Percentiles rank a stretch among this genome's conserved stretches.
phyloP scores from a whole-genome alignment of 2,113 vertebrate species.

The Nycticorax nycticorax region DNA sequence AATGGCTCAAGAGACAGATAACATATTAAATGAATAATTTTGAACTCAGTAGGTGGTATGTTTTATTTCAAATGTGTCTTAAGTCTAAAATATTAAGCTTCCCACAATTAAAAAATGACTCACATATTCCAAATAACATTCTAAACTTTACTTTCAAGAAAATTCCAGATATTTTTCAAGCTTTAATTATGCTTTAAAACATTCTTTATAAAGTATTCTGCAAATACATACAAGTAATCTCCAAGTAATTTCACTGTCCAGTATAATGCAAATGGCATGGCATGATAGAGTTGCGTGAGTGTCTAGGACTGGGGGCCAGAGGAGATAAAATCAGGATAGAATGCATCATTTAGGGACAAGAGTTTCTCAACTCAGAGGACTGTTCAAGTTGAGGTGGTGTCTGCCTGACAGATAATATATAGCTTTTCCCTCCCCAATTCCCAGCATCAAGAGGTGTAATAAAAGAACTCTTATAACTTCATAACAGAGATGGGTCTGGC shows the following conservation, averaged over 20 bases:
- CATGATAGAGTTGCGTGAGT: not conserved
- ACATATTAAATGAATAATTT: not conserved
- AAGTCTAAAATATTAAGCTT: not conserved
- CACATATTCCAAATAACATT: not conserved
- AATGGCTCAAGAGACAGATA: not conserved
- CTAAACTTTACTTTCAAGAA: not conserved
- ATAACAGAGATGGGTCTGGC: not conserved
- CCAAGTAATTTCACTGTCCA: not conserved
- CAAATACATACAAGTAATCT: not conserved
- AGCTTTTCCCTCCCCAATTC: not conserved
- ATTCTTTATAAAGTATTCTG: not conserved
- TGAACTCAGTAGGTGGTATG: not conserved
- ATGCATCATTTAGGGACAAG: not conserved
- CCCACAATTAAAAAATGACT: not conserved
- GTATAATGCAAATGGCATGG: not conserved
- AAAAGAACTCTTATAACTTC: constrained; percentile 7
- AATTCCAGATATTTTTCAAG: not conserved
- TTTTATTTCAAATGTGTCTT: not conserved
- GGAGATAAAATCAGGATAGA: not conserved
- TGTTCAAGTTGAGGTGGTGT: not conserved
- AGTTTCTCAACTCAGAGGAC: not conserved
- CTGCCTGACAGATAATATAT: not conserved
- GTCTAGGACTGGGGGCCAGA: not conserved
- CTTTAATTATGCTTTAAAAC: not conserved
- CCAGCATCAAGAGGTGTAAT: not conserved